Conservation (phyloP, 1,140 invertebrate genomes). For the Steinernema feltiae region DNA sequence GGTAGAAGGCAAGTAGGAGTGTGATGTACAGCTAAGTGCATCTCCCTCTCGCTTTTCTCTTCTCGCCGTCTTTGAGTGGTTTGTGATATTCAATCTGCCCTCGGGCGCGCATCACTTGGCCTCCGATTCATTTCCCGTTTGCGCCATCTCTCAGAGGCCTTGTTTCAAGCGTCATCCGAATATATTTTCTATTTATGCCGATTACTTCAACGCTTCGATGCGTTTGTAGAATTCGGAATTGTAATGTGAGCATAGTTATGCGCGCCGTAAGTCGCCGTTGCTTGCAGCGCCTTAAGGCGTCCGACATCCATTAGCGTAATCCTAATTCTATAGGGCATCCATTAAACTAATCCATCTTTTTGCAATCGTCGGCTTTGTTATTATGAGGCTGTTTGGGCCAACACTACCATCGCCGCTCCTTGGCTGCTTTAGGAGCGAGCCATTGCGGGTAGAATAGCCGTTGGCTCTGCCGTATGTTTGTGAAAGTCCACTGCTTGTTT, state of each 20-base stretch:
- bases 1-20: too few species aligned
- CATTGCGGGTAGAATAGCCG: too few species aligned
- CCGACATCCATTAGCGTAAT: background rate
- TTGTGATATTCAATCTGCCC: slow-evolving; percentile 14
- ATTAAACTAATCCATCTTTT: slow-evolving; percentile 15
- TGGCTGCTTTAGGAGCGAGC: background rate
- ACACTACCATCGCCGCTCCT: background rate
- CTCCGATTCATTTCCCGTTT: background rate
- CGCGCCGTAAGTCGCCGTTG: background rate
- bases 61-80: slow-evolving; percentile 1
- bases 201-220: background rate
- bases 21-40: too few species aligned
- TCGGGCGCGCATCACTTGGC: slow-evolving; percentile 3
- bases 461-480: too few species aligned
- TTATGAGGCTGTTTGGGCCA: background rate
- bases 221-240: background rate
- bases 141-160: background rate
- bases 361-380: slow-evolving; percentile 8
- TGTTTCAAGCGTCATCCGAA: slow-evolving; percentile 1
- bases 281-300: background rate
- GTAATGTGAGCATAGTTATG: too few species aligned
- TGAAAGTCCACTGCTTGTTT: background rate
- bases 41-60: background rate
- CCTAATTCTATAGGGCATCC: slow-evolving; percentile 15
- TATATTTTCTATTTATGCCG: slow-evolving; percentile 10